phyloP scores from a whole-genome alignment of 2,888 invertebrate species.

The Beris morrisii region DNA sequence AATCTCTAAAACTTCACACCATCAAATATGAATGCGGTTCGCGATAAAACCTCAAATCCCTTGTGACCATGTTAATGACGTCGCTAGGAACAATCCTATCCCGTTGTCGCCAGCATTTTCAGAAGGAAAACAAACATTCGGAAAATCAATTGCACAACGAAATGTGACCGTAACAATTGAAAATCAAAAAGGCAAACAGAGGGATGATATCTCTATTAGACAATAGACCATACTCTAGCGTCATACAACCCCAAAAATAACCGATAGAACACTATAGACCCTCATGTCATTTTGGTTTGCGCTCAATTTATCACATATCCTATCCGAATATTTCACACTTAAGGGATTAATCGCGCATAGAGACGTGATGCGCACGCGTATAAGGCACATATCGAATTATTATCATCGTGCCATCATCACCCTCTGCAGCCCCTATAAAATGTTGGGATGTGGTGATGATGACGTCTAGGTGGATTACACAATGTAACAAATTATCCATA shows the following conservation, averaged over 20 bases:
- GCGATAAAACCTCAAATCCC: conserved; percentile 32
- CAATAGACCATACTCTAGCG: conserved; percentile 27
- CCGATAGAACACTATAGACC: conserved; percentile 22
- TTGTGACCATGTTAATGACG: conserved; percentile 11
- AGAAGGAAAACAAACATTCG: conserved; percentile 18
- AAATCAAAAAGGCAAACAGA: conserved; percentile 39
- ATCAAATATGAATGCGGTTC: conserved; percentile 29
- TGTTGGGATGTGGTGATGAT: conserved; percentile 22
- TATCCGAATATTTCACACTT: conserved; percentile 33
- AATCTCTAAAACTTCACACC: too few relatives aligned
- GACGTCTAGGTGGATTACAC: conserved; percentile 34
- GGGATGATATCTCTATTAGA: conserved; percentile 37
- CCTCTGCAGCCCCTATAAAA: conserved; percentile 24
- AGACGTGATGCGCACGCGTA: conserved; percentile 31
- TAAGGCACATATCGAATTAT: conserved; percentile 25
- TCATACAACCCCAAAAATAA: conserved; percentile 31
- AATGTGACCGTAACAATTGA: conserved; percentile 26
- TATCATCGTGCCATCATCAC: conserved; percentile 26
- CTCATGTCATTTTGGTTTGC: conserved; percentile 32
- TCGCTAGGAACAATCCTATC: conserved; percentile 9
- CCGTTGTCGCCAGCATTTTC: neutral
- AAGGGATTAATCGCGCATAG: conserved; percentile 25
- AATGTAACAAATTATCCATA: conserved; percentile 35
- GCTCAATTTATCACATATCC: conserved; percentile 34
- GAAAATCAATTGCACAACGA: conserved; percentile 23